Base-by-base conservation (phyloP, 1,140 invertebrate genomes). In the Pararge aegeria region DNA sequence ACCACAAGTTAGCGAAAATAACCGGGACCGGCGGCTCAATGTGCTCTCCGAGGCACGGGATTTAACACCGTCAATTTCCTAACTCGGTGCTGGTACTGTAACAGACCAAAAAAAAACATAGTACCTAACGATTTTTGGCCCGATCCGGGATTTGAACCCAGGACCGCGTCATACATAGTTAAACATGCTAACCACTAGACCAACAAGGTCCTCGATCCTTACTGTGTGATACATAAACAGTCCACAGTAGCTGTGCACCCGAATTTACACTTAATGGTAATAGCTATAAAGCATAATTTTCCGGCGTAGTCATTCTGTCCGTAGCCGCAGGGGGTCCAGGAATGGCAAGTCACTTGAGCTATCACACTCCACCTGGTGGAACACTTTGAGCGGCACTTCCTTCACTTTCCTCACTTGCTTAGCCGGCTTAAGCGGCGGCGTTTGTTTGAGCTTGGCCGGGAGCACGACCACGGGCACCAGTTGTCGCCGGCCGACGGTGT, bases 281-380 rank as follows among this genome's bases (percentile, higher is more conserved):
- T 82, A 84, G 49, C 75, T 83, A 48, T 71, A 83, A 10, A 88
- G 69, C 71, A 78, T 72, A 42, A 83, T 62, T 66, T 83, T 83
- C 0, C 73, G 68, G 10, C 72, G 75, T 77, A 87, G 64, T 88
- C 82, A 89, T 57, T 89, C 83, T 66, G 87, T 87, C 74, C 87
- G 71, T 4, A 87, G 48, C 51, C 79, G 65, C 1, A 89, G 46
- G 1, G 87, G 87, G 54, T 89, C 83, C 48, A 87, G 49, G 49
- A 73, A 79, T 0, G 85, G 87, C 5, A 86, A 63, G 21, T 86
- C 81, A 65, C 77, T 73, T 4, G 75, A 52, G 16, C 59, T 60
- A 7, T 72, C 62, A 55, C 87, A 77, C 55, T 88, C 85, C 0
- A 64, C 44, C 38, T 87, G 79, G 53, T 89, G 70, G 55, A 88